Evolutionary conservation across 2,113 vertebrate genomes (phyloP), one percentile per base, ranked within the genome.

Genomic region (Oryzias celebensis): DNA sequence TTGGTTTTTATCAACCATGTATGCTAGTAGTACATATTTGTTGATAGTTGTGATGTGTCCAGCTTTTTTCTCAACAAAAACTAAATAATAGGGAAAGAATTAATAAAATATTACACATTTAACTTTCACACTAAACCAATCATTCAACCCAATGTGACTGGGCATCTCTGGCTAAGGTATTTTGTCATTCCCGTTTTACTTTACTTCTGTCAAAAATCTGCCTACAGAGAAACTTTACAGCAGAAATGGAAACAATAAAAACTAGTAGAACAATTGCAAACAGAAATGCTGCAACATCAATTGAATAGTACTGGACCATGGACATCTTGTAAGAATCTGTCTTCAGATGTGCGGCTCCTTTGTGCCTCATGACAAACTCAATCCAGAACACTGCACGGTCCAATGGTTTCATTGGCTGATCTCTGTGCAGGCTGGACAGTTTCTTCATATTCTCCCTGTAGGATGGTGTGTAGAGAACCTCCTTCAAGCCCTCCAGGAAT

Each of bases 351-450:
- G 62, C 50, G 0, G 87, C 85, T 57, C 85, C 87, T 64, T 86
- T 86, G 78, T 89, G 77, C 55, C 85, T 86, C 81, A 89, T 87
- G 56, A 86, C 82, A 23, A 85, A 89, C 82, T 89, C 87, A 4
- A 89, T 86, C 87, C 87, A 89, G 70, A 87, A 89, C 22, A 87
- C 77, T 52, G 87, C 87, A 0, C 16, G 58, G 45, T 85, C 82
- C 76, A 87, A n/a, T 0, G 87, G 81, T 44, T 82, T 82, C 52
- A 56, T 75, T 61, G 85, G 84, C 66, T 87, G 85, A 52, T 89
- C 87, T 42, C 56, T 72, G 4, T 89, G 87, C 31, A 86, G 60
- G 10, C 13, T 66, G 31, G 87, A 89, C 15, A 89, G 77, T 0
- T n/a, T 16, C 41, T 58, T 86, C 87, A 89, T 87, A 16, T 84